Conservation (phyloP, 1,140 invertebrate species). For the Zaprionus gabonicus region DNA sequence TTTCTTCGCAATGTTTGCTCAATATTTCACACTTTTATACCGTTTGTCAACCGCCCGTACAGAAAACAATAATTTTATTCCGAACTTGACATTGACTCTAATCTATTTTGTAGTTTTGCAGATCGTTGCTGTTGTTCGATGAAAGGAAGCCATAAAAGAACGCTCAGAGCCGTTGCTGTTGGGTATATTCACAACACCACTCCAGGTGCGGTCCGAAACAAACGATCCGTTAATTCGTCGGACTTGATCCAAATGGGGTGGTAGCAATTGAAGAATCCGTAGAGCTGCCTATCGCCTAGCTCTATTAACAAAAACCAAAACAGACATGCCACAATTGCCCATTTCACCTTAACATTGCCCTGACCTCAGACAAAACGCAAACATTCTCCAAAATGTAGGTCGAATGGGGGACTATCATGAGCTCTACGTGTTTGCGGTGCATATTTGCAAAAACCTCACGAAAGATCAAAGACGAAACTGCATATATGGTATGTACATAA, state of each 20-base stretch:
- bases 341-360: slow-evolving; percentile 77
- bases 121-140: not conserved
- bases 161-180: slow-evolving; percentile 9
- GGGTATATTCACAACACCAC: not conserved
- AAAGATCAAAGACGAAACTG: slow-evolving; percentile 57
- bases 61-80: slow-evolving; percentile 33
- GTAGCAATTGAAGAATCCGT: not conserved
- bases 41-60: slow-evolving; percentile 31
- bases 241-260: not conserved
- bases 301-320: not conserved
- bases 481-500: slow-evolving; percentile 39
- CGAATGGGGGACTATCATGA: slow-evolving; percentile 21
- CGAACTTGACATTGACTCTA: slow-evolving; percentile 53
- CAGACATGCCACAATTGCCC: not conserved
- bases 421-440: slow-evolving; percentile 61
- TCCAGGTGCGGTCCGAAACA: not conserved
- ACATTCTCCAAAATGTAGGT: slow-evolving; percentile 53
- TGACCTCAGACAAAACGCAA: slow-evolving; percentile 43
- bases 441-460: slow-evolving; percentile 56
- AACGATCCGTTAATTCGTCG: not conserved
- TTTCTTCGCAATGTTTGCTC: slow-evolving; percentile 35
- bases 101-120: slow-evolving; percentile 18
- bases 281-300: not conserved
- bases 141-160: slow-evolving; percentile 19
- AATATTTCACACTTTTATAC: slow-evolving; percentile 48